Evolutionary conservation across 2,797 vertebrate species (phyloP).

Genomic region (Bradypodion pumilum): DNA sequence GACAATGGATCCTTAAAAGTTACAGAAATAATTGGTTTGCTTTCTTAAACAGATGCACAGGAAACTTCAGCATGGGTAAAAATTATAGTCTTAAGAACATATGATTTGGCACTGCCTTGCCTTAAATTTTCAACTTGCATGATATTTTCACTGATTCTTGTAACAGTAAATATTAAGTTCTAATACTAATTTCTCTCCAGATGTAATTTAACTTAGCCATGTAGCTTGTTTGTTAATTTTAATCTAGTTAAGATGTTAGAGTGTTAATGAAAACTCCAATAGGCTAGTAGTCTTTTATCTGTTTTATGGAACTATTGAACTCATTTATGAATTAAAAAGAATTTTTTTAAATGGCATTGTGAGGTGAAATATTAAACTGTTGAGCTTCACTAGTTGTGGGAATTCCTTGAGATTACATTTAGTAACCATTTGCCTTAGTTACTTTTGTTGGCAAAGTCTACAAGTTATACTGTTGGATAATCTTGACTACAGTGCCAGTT

Average conservation of each 20-base stretch:
- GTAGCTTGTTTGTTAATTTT: neutral
- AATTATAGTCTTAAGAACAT: slow-evolving; percentile 15
- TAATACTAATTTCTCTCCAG: slow-evolving; percentile 7
- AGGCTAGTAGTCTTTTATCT: neutral
- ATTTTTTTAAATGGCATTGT: neutral
- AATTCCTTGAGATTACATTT: neutral
- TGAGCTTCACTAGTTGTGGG: neutral
- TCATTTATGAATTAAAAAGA: neutral
- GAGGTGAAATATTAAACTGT: neutral
- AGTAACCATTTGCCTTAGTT: neutral
- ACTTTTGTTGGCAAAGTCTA: neutral
- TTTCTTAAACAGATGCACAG: slow-evolving; percentile 44
- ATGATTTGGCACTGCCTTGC: slow-evolving; percentile 1
- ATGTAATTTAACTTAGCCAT: slow-evolving; percentile 11
- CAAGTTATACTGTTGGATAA: neutral
- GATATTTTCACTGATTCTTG: slow-evolving; percentile 17
- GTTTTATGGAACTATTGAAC: neutral
- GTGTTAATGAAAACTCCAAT: neutral
- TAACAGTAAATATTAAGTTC: neutral
- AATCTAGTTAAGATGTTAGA: neutral
- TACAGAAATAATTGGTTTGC: neutral
- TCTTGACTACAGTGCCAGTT: slow-evolving; percentile 9
- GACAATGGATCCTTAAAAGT: neutral
- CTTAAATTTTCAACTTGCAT: slow-evolving; percentile 23
- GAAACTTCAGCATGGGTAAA: slow-evolving; percentile 25